These are phyloP conservation scores for Reticulitermes lucifugus DNA, from an alignment of 2,888 invertebrate genomes.

Conservation along the genomic window DNA sequence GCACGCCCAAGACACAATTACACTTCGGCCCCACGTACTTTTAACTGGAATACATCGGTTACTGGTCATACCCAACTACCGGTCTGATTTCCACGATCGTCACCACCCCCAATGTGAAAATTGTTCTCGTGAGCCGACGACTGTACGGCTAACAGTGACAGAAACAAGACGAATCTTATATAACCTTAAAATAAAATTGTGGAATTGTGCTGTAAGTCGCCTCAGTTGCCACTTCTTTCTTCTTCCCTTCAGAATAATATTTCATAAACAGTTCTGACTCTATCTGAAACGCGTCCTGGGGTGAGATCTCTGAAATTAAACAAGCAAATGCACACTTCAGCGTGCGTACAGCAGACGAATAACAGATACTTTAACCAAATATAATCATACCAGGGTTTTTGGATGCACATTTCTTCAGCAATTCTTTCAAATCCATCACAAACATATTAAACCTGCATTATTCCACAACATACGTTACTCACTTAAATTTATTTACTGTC, in stretches of 20 bases:
- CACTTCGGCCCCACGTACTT: too few relatives aligned
- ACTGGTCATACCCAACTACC: too few relatives aligned
- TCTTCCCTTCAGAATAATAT: conserved; percentile 66
- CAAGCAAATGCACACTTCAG: background rate
- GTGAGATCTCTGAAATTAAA: conserved; percentile 21
- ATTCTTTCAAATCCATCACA: conserved; percentile 49
- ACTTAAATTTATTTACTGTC: too few relatives aligned
- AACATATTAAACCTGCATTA: background rate
- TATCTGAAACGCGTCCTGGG: conserved; percentile 48
- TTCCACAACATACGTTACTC: too few relatives aligned
- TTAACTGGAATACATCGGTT: too few relatives aligned
- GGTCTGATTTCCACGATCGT: too few relatives aligned
- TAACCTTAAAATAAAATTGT: conserved; percentile 70
- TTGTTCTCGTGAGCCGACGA: too few relatives aligned
- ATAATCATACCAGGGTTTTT: conserved; percentile 44
- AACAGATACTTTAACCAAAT: background rate
- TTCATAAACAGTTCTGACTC: conserved; percentile 70
- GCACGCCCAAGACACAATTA: too few relatives aligned
- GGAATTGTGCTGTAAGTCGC: conserved; percentile 74
- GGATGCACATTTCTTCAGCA: conserved; percentile 49
- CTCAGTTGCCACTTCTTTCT: conserved; percentile 62
- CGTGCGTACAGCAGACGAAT: too few relatives aligned
- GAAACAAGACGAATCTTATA: background rate
- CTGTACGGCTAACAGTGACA: too few relatives aligned
- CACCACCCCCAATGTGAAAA: too few relatives aligned